Base-by-base conservation (phyloP, 2,113 vertebrate genomes). In the Platycercus adscitus region DNA sequence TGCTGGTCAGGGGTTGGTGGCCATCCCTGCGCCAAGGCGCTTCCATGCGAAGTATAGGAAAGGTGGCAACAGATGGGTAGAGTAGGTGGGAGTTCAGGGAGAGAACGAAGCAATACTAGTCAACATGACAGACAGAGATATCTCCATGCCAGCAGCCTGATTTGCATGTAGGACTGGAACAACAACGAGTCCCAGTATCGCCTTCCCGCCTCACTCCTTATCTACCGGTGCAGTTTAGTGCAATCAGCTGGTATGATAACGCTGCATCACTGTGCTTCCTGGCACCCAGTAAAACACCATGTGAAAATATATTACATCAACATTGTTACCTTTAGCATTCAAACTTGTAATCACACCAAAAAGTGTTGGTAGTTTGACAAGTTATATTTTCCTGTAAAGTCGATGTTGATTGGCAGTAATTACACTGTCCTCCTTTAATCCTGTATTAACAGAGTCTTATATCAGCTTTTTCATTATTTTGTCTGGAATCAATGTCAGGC, bases 391-490 rank as follows among this genome's bases (percentile, higher is more conserved):
- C 86, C 92, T 89, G 75, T 92, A 93, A 94, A 97, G 86, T 93
- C 86, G 83, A 0, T 35, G 15, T 95, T 97, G 95, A 97, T 96
- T 96, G 93, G 93, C 95, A 95, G 95, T 96, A 97, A 97, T 97
- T 96, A 97, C 88, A 97, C 88, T 97, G 96, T 96, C 96, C 95
- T 97, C 95, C 92, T 97, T 73, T 96, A 97, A 97, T 96, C 92
- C 88, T 95, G 90, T 96, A 94, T 96, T 97, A 96, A 88, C 90
- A 94, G 93, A 97, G 91, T 96, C 90, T 95, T 94, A 78, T 92
- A 96, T 93, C 90, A 96, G 92, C 92, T 88, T 96, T 94, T 96
- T 90, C 95, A 96, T 94, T 96, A 97, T 97, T 96, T 96, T 94
- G 96, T 96, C 96, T 96, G 95, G 95, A 96, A 96, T 97, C 92